These are phyloP conservation scores for Xyrauchen texanus DNA, from an alignment of 2,113 vertebrate species.

Conservation along the genomic window DNA sequence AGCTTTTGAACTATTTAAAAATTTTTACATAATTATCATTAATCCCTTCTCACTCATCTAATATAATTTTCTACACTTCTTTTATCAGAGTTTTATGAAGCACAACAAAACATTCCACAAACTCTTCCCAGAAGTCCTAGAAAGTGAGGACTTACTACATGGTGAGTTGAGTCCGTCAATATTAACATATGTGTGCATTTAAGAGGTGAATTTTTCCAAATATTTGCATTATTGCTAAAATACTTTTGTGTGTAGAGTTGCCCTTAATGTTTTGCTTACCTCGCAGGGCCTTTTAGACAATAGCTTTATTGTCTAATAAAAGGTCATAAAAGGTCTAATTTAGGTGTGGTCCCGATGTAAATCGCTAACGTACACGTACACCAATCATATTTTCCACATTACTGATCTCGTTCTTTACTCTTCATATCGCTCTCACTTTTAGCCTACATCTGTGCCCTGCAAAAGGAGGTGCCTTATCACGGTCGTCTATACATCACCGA, in stretches of 20 bases:
- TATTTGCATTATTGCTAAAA: background rate
- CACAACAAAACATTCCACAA: slow-evolving; percentile 78
- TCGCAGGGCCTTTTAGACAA: background rate
- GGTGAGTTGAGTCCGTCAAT: slow-evolving; percentile 64
- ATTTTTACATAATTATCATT: background rate
- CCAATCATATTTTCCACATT: slow-evolving; percentile 5
- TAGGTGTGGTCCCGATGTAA: background rate
- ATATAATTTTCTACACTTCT: slow-evolving; percentile 17
- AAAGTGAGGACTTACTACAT: slow-evolving; percentile 74
- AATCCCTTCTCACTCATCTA: background rate
- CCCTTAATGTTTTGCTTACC: too few relatives aligned
- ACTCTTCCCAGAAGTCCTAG: slow-evolving; percentile 76
- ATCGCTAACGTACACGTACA: background rate
- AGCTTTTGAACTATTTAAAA: background rate
- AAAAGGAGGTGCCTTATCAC: slow-evolving; percentile 83
- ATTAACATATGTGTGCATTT: background rate
- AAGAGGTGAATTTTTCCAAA: too few relatives aligned
- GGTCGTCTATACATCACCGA: slow-evolving; percentile 82
- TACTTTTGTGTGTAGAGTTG: background rate
- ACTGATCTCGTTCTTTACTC: slow-evolving; percentile 6
- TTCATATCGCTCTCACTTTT: background rate
- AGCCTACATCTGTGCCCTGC: slow-evolving; percentile 85
- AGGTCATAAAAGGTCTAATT: too few relatives aligned
- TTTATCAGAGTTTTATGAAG: slow-evolving; percentile 75
- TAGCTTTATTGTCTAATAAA: too few relatives aligned